Evolutionary conservation across 2,797 vertebrate genomes (phyloP), one percentile per base, ranked within the genome.

Genomic region (Argyrosomus regius): DNA sequence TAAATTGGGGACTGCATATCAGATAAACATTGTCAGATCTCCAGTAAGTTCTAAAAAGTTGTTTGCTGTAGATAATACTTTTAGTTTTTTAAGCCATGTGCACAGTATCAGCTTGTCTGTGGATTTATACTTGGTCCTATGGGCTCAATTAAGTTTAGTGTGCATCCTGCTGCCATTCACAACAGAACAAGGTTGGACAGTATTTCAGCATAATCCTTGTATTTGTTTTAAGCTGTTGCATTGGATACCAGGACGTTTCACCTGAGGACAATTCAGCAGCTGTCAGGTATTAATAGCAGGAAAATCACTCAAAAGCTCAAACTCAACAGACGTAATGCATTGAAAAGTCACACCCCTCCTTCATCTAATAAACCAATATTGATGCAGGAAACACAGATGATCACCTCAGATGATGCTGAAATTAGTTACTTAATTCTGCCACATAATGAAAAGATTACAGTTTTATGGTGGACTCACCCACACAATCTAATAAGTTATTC

Each of bases 161-260:
- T 26, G 35, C 28, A 57, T 66, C 61, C 17, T 50, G 46, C 49
- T 63, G 63, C 59, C 49, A 70, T 77, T 61, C 48, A 26, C 39
- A 52, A 22, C 61, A 60, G 17, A 57, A 17, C 50, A 58, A 10
- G 53, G 12, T 61, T 52, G 16, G 62, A 62, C 52, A 62, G 52
- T 72, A 41, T 73, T 73, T 77, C 9, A 56, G 39, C 53, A 64
- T 60, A 61, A 61, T 43, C 39, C 18, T 18, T 20, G 1, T 22
- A 39, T 69, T 67, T 28, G 35, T 50, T 75, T 60, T 41, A 61
- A 63, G 58, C 5, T 53, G 17, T 49, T 50, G 41, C n/a, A 57
- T 24, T 3, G 1, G 41, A 73, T 35, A 68, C n/a, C 45, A 48
- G 57, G 31, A 63, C 20, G 24, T 67, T 72, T 53, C n/a, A 45